Percentiles rank a stretch among this genome's conserved stretches.
Conservation (phyloP, 2,888 invertebrate genomes). For the Zhuqinia jingwanae region DNA sequence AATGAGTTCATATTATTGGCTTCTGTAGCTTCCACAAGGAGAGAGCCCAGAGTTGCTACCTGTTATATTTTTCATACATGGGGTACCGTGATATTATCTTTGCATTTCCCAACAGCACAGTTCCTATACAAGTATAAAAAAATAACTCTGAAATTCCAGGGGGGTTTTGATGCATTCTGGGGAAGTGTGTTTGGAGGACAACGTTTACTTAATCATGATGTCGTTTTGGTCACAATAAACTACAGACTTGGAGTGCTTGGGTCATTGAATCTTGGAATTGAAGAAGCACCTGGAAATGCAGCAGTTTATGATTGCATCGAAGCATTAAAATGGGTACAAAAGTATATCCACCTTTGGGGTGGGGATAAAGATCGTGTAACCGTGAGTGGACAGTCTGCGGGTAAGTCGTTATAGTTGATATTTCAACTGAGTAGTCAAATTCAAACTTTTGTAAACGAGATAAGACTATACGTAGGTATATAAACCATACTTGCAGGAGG, state of each 20-base stretch:
- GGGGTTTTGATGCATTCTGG: slow-evolving; percentile 68
- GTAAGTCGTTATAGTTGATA: no score
- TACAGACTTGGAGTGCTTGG: slow-evolving; percentile 57
- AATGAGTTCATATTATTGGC: not conserved
- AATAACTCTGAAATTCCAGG: slow-evolving; percentile 30
- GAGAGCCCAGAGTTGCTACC: slow-evolving; percentile 48
- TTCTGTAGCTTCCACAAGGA: slow-evolving; percentile 51
- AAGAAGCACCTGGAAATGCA: slow-evolving; percentile 75
- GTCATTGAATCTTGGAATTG: slow-evolving; percentile 67
- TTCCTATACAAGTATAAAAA: not conserved
- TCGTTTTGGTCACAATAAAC: slow-evolving; percentile 66
- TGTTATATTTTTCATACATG: slow-evolving; percentile 72
- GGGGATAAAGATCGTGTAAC: slow-evolving; percentile 60
- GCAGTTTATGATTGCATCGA: slow-evolving; percentile 72
- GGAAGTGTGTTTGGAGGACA: slow-evolving; percentile 67
- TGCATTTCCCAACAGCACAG: not conserved
- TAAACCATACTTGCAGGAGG: slow-evolving; percentile 17
- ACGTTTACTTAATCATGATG: slow-evolving; percentile 64
- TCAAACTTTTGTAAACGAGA: not conserved
- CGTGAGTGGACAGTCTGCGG: slow-evolving; percentile 64
- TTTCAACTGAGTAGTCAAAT: no score
- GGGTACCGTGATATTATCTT: slow-evolving; percentile 47
- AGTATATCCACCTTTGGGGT: slow-evolving; percentile 72
- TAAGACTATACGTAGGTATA: not conserved
- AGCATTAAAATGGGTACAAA: slow-evolving; percentile 73